Conservation (phyloP, 2,797 vertebrate species). For the Champsocephalus esox region DNA sequence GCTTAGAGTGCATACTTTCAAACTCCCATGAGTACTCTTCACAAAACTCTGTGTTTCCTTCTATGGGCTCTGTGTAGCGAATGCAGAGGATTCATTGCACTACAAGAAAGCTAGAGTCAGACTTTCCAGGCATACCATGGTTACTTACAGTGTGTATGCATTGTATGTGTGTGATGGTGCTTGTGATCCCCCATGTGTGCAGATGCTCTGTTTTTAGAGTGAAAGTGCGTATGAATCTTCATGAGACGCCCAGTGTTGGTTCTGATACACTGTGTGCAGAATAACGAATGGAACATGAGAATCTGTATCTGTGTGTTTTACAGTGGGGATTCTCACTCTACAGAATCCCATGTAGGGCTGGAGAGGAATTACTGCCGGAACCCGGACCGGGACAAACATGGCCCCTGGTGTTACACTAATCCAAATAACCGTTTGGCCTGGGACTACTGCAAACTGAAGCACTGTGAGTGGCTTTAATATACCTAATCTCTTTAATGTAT, state of each 20-base stretch:
- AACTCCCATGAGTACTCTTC: conserved; percentile 76
- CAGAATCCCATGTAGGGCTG: conserved; percentile 85
- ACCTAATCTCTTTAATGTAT: conserved; percentile 4
- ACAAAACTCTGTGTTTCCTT: conserved; percentile 72
- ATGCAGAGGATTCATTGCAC: conserved; percentile 65
- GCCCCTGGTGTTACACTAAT: conserved; percentile 97
- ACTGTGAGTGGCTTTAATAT: conserved; percentile 87
- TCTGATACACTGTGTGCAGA: conserved; percentile 52
- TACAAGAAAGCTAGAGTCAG: conserved; percentile 61
- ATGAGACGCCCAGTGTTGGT: conserved; percentile 38
- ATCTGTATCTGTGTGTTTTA: conserved; percentile 80
- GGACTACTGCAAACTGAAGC: conserved; percentile 96
- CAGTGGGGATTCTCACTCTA: conserved; percentile 85
- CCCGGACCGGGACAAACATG: conserved; percentile 95
- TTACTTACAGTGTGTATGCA: conserved; percentile 37
- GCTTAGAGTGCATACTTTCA: conserved; percentile 78
- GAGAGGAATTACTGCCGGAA: conserved; percentile 96
- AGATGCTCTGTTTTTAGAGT: conserved; percentile 39
- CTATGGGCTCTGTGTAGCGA: conserved; percentile 61
- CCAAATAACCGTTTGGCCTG: conserved; percentile 91
- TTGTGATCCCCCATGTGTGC: background rate
- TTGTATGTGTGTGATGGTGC: conserved; percentile 3
- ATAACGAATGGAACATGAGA: conserved; percentile 72
- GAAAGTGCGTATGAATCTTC: conserved; percentile 29
- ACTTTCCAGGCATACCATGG: conserved; percentile 62